Evolutionary conservation across 2,888 invertebrate genomes (phyloP), one percentile per base, ranked within the genome.

Genomic region (Drosophila recens): DNA sequence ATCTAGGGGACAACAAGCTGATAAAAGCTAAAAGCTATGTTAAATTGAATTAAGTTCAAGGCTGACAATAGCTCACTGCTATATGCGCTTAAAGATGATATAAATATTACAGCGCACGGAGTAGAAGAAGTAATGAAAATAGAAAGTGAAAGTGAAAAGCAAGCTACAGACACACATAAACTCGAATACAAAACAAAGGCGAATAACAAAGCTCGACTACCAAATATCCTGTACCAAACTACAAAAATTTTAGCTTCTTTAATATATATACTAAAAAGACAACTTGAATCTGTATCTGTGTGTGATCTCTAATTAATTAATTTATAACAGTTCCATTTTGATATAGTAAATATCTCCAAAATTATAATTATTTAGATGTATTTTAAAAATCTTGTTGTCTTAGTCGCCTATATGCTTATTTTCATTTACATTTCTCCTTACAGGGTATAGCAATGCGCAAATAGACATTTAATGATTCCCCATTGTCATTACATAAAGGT

Each of bases 391-490:
- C 8, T 0, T 6, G 8, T 30, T 30, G 1, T 30, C 30, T 30
- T n/a, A 46, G 46, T 15, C 30, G 33, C 11, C 10, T 10, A 36
- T 23, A 36, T n/a, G 20, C 51, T 8, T 8, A 38, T 5, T 45
- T 45, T 6, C 0, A 45, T 20, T 11, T 20, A 23, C n/a, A 10
- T 54, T 17, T 33, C 10, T 27, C 8, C 10, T 11, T 46, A 9
- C 48, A 73, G 73, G 59, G 75, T 63, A 66, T 42, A 66, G 68
- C 80, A 72, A 71, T 77, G 75, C 68, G 82, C 82, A 84, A 82
- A 84, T 84, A 87, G 82, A 80, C 85, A 75, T 84, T 87, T 88
- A 88, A 88, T 82, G 86, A 83, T 88, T 88, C 86, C 88, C 88
- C 75, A 88, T 86, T 88, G 88, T 86, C 86, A 86, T 86, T 78